Conservation (phyloP, 2,113 vertebrate species). For the Rattus rattus region DNA sequence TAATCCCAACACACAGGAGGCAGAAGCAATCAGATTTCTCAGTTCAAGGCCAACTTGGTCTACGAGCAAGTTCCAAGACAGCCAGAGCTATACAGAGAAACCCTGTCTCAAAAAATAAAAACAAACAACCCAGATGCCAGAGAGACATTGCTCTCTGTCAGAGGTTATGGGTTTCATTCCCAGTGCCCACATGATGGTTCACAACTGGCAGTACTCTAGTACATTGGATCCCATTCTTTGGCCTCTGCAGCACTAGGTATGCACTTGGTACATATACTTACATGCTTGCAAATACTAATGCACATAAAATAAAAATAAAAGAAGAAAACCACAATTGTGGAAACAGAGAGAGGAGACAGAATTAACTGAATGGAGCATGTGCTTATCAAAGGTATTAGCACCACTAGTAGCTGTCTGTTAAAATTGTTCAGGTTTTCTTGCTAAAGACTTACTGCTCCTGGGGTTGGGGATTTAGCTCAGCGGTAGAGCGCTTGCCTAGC, state of each 20-base stretch:
- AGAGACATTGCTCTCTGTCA: background rate
- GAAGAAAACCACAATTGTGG: background rate
- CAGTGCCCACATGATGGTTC: background rate
- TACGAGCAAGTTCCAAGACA: no score
- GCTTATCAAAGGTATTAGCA: slow-evolving; percentile 45
- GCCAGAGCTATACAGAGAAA: background rate
- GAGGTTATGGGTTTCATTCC: background rate
- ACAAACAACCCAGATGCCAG: background rate
- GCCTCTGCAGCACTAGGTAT: background rate
- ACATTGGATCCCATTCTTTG: background rate
- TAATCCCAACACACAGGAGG: no score
- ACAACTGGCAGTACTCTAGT: background rate
- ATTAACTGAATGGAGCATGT: background rate
- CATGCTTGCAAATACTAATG: background rate
- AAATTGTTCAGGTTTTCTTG: slow-evolving; percentile 5
- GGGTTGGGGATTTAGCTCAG: no score
- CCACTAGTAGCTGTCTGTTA: background rate
- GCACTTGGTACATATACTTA: background rate
- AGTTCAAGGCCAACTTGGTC: no score
- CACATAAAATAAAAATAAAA: background rate
- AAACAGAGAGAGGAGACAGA: background rate
- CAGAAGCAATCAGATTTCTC: no score
- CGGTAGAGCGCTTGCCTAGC: no score
- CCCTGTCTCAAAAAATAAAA: background rate
- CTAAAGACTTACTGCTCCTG: background rate